Conservation (phyloP, 2,888 invertebrate genomes). For the Amiota mariae region DNA sequence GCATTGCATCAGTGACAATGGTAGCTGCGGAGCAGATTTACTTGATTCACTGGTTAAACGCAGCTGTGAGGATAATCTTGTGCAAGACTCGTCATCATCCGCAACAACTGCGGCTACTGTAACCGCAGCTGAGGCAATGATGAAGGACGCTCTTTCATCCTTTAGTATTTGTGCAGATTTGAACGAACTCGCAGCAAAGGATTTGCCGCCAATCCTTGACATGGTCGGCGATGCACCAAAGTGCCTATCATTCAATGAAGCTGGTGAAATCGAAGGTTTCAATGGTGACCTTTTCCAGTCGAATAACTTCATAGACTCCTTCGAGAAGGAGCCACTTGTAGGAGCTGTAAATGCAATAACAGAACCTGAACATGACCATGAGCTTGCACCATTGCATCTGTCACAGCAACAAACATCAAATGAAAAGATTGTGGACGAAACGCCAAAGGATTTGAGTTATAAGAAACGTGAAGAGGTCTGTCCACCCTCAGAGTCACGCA, state of each 20-base stretch:
- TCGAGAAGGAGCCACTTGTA: conserved; percentile 56
- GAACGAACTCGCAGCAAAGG: conserved; percentile 74
- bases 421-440: conserved; percentile 75
- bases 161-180: conserved; percentile 43
- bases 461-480: conserved; percentile 75
- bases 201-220: conserved; percentile 79
- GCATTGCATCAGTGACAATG: conserved; percentile 72
- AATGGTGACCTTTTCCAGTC: conserved; percentile 70
- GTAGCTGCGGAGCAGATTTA: conserved; percentile 73
- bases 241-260: conserved; percentile 72
- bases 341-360: conserved; percentile 22
- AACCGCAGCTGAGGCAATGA: conserved; percentile 27
- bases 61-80: conserved; percentile 78
- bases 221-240: conserved; percentile 75
- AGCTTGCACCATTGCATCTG: conserved; percentile 52
- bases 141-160: conserved; percentile 46
- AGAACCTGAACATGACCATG: conserved; percentile 41
- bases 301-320: conserved; percentile 54
- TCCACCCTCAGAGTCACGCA: conserved; percentile 62
- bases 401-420: conserved; percentile 61
- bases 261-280: conserved; percentile 72
- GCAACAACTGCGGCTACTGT: conserved; percentile 24
- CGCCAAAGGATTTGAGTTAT: conserved; percentile 78
- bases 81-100: conserved; percentile 58
- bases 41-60: conserved; percentile 78